Percentiles rank a stretch among this genome's conserved stretches.
Evolutionary conservation across 2,797 vertebrate genomes (phyloP).

Genomic region (Bovichtus variegatus): DNA sequence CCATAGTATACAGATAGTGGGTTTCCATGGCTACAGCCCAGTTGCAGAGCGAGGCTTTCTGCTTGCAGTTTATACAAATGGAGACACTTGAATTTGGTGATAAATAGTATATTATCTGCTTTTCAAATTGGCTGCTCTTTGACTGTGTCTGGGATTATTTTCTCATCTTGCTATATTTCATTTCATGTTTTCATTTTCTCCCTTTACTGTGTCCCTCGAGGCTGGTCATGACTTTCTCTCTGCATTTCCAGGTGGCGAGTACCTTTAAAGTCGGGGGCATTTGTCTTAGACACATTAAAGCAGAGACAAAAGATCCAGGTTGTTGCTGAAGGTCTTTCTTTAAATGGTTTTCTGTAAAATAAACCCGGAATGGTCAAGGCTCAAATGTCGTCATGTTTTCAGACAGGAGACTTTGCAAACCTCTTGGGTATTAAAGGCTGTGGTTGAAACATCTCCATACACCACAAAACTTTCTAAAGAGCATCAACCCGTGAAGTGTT

Average conservation of each 20-base stretch:
- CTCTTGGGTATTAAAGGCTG: neutral
- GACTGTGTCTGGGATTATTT: constrained; percentile 36
- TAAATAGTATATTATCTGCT: constrained; percentile 59
- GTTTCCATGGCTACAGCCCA: constrained; percentile 77
- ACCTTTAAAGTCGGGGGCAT: neutral
- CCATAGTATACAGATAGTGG: constrained; percentile 42
- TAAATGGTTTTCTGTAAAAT: neutral
- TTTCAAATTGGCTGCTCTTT: constrained; percentile 38
- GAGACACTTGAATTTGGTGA: constrained; percentile 49
- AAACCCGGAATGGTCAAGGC: neutral
- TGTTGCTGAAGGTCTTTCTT: constrained; percentile 6
- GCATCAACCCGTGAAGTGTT: neutral
- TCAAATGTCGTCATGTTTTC: neutral
- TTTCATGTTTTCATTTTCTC: constrained; percentile 37
- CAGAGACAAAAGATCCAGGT: neutral
- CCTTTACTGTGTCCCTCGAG: neutral
- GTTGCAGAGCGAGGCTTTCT: constrained; percentile 47
- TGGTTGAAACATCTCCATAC: neutral
- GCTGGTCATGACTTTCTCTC: constrained; percentile 19
- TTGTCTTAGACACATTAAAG: neutral
- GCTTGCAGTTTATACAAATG: constrained; percentile 51
- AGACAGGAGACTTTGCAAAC: neutral
- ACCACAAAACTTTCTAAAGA: neutral
- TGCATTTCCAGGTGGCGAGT: neutral
- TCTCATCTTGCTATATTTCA: constrained; percentile 31